Percentiles rank a stretch among this genome's conserved stretches.
Evolutionary conservation across 2,113 vertebrate genomes (phyloP).

Genomic region (Macquaria australasica): DNA sequence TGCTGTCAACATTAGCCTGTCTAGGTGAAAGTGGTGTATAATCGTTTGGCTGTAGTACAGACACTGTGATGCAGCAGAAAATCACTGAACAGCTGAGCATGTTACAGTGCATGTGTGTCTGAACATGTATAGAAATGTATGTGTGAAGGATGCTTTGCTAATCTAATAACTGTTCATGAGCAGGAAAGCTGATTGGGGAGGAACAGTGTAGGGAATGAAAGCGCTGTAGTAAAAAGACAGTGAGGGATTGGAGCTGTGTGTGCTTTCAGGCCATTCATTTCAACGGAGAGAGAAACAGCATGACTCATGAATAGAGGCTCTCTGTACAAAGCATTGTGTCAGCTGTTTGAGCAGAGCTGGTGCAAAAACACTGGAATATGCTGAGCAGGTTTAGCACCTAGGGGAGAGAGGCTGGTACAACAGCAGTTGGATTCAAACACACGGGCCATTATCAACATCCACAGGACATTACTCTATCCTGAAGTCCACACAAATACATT

Average conservation of each 20-base stretch:
- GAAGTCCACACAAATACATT: background rate
- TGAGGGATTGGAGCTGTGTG: slow-evolving; percentile 5
- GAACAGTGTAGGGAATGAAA: background rate
- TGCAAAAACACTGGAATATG: slow-evolving; percentile 41
- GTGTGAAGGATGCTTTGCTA: slow-evolving; percentile 4
- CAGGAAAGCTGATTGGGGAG: background rate
- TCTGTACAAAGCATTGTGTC: slow-evolving; percentile 49
- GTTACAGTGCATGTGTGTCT: background rate
- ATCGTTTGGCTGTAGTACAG: slow-evolving; percentile 1
- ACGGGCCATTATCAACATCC: background rate
- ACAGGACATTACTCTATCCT: background rate
- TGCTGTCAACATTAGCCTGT: background rate
- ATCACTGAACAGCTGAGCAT: slow-evolving; percentile 4
- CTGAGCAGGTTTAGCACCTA: slow-evolving; percentile 36
- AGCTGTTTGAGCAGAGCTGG: slow-evolving; percentile 57
- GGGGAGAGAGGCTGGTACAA: background rate
- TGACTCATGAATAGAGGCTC: slow-evolving; percentile 57
- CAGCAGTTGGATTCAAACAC: slow-evolving; percentile 11
- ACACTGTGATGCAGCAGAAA: slow-evolving; percentile 52
- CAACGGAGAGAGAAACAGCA: slow-evolving; percentile 31
- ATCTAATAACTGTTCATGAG: background rate
- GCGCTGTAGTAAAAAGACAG: background rate
- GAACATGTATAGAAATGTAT: background rate
- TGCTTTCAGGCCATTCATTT: slow-evolving; percentile 37
- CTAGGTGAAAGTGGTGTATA: background rate